Conservation (phyloP, 2,797 vertebrate species). For the Neosilurus mollespiculum region DNA sequence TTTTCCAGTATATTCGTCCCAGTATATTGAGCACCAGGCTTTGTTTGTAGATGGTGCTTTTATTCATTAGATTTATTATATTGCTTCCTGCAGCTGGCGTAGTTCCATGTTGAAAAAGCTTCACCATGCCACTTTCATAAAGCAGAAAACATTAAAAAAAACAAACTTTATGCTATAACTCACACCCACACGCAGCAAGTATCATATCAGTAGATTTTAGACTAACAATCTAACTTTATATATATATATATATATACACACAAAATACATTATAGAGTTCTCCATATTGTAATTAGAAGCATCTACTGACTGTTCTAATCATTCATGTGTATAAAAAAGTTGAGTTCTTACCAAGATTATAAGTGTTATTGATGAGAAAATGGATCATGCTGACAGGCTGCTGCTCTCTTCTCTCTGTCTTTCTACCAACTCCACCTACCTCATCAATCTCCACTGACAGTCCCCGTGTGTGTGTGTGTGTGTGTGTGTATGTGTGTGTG, state of each 20-base stretch:
- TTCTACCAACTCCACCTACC: slow-evolving; percentile 45
- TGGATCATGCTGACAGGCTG: slow-evolving; percentile 59
- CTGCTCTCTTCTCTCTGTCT: slow-evolving; percentile 54
- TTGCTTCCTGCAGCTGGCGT: neutral
- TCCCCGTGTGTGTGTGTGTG: neutral
- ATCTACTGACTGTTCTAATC: neutral
- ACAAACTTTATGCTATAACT: neutral
- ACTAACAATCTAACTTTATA: neutral
- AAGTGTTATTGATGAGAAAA: slow-evolving; percentile 50
- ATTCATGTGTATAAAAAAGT: neutral
- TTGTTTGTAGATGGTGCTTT: neutral
- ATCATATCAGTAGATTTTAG: neutral
- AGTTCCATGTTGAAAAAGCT: neutral
- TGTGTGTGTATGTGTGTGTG: slow-evolving; percentile 20
- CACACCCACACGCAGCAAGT: neutral
- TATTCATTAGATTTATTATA: neutral
- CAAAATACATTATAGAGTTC: neutral
- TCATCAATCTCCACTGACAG: slow-evolving; percentile 48
- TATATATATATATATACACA: neutral
- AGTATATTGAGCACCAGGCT: neutral
- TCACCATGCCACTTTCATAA: neutral
- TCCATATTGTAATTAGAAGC: neutral
- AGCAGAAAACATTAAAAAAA: neutral
- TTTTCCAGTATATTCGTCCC: neutral
- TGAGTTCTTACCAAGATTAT: slow-evolving; percentile 55